Evolutionary conservation across 2,888 invertebrate genomes (phyloP).

Genomic region (Heliconius aoede): DNA sequence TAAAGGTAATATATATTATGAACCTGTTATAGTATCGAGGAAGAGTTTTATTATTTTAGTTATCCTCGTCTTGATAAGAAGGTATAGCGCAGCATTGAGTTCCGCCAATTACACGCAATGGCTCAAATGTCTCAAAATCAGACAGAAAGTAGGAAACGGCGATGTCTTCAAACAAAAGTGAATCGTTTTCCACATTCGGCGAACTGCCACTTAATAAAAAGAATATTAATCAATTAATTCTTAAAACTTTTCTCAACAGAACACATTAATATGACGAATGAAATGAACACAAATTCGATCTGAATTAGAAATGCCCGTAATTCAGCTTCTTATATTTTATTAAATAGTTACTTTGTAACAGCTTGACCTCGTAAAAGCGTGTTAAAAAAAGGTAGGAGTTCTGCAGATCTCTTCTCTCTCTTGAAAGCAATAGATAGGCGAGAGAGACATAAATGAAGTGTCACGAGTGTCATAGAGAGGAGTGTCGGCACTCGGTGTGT

Average conservation of each 20-base stretch:
- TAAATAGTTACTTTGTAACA: too few relatives aligned
- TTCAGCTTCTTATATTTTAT: too few relatives aligned
- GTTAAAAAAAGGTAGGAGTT: background rate
- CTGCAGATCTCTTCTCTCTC: background rate
- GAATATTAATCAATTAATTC: too few relatives aligned
- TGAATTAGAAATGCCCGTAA: too few relatives aligned
- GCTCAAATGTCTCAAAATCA: background rate
- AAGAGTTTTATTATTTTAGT: background rate
- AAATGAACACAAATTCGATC: too few relatives aligned
- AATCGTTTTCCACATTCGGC: background rate
- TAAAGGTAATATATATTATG: too few relatives aligned
- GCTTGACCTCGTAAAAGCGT: too few relatives aligned
- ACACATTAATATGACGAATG: too few relatives aligned
- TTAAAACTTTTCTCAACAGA: too few relatives aligned
- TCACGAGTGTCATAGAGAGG: constrained; percentile 25
- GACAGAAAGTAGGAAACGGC: background rate
- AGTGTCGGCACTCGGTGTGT: constrained; percentile 30
- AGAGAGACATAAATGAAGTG: constrained; percentile 40
- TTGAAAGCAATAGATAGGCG: background rate
- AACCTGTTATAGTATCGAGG: background rate
- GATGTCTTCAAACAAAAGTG: background rate
- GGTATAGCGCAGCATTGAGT: background rate
- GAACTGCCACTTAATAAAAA: background rate
- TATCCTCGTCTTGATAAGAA: background rate
- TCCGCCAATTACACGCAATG: background rate